Evolutionary conservation across 1,140 invertebrate genomes (phyloP).

Genomic region (Apis florea): DNA sequence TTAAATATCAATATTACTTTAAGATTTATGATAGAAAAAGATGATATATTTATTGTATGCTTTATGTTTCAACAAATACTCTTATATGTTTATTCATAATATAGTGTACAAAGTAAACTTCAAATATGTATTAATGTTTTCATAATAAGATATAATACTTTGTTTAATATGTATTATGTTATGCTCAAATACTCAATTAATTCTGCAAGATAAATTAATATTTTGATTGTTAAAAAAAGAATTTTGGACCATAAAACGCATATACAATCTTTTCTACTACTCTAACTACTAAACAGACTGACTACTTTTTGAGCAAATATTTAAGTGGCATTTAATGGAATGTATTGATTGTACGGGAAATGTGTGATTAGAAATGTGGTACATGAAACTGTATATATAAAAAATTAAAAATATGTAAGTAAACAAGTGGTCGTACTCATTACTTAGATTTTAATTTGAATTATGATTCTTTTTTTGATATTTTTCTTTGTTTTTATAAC

Average conservation of each 20-base stretch:
- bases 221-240: conserved; percentile 23
- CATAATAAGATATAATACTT: background rate
- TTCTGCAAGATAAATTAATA: conserved; percentile 21
- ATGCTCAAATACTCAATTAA: conserved; percentile 5
- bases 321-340: conserved; percentile 65
- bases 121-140: background rate
- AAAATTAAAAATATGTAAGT: conserved; percentile 62
- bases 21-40: conserved; percentile 25
- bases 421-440: conserved; percentile 60
- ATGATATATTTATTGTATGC: conserved; percentile 38
- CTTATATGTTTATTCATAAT: conserved; percentile 13
- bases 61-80: conserved; percentile 24
- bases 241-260: conserved; percentile 59
- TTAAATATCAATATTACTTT: conserved; percentile 9
- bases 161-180: conserved; percentile 7
- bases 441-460: background rate
- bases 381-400: conserved; percentile 65
- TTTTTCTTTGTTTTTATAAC: background rate
- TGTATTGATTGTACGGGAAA: conserved; percentile 45
- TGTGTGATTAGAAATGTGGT: conserved; percentile 57
- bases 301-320: conserved; percentile 74
- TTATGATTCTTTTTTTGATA: background rate
- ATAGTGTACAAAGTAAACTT: conserved; percentile 13
- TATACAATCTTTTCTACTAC: conserved; percentile 67
- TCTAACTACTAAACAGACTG: conserved; percentile 74